Base-by-base conservation (phyloP, 2,113 vertebrate species). In the Anhinga anhinga region DNA sequence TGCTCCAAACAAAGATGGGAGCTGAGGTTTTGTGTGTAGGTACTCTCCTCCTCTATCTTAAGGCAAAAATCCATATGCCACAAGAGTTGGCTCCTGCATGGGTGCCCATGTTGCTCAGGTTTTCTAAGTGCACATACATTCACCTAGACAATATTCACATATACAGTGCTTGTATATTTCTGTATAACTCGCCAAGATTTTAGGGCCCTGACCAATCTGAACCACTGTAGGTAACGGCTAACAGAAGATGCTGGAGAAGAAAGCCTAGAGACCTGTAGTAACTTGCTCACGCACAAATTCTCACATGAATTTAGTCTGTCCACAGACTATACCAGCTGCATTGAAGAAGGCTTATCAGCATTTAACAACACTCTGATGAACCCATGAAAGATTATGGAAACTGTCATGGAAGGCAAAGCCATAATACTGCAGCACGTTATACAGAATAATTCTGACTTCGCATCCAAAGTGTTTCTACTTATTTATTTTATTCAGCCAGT, bases 71-170 rank as follows among this genome's bases (percentile, higher is more conserved):
- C 29, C 27, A 29, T 52, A 20, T 25, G 38, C 32, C 30, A 10
- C 34, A 52, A 40, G 16, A 55, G 32, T 9, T 14, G 3, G 14
- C 34, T 12, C 30, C 74, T 50, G 36, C 1, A 0, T 1, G 1
- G 26, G 55, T 69, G 15, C 42, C n/a, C 36, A 30, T 1, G 5
- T 69, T 26, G 36, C 34, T 69, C 20, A 63, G 26, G 27, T 74
- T 29, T 56, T 74, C 15, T 25, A 44, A 62, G 55, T 1, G 3
- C 9, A 9, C 8, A 6, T 5, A 36, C 32, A 36, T 61, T n/a
- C 30, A 61, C 55, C 26, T 19, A 40, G 36, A 29, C 44, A 67
- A 34, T 49, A 36, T 27, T 27, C 38, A 44, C 30, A 27, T 27
- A n/a, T 3, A 52, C 13, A 42, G 7, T 42, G 42, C 47, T 52